Evolutionary conservation across 1,140 invertebrate species (phyloP).

Genomic region (Zophobas morio): DNA sequence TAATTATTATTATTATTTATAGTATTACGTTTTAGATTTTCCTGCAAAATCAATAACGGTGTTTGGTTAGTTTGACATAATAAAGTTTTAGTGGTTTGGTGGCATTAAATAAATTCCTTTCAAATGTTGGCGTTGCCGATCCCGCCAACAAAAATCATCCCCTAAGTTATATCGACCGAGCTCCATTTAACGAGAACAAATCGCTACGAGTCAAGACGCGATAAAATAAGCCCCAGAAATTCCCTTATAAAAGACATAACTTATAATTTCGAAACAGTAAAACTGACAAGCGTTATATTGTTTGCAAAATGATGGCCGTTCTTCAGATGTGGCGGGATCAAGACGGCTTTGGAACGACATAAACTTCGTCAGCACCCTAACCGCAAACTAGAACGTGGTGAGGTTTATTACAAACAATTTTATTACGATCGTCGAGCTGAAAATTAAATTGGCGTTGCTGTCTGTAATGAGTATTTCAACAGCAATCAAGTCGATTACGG

Average conservation of each 20-base stretch:
- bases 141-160: constrained; percentile 13
- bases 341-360: constrained; percentile 43
- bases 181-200: constrained; percentile 52
- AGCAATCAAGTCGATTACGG: too few relatives aligned
- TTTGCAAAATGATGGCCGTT: constrained; percentile 60
- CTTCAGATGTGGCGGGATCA: constrained; percentile 47
- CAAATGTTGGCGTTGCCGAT: constrained; percentile 12
- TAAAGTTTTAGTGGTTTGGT: constrained; percentile 6
- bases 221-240: constrained; percentile 61
- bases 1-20: too few relatives aligned
- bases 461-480: too few relatives aligned
- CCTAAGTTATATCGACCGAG: constrained; percentile 32
- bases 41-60: constrained; percentile 9
- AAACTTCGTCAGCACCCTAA: constrained; percentile 33
- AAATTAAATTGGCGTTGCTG: too few relatives aligned
- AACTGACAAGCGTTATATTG: constrained; percentile 63
- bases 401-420: constrained; percentile 36
- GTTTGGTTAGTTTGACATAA: background rate
- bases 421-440: background rate
- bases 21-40: too few relatives aligned
- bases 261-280: constrained; percentile 63
- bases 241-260: constrained; percentile 62
- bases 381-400: constrained; percentile 1
- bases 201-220: constrained; percentile 47
- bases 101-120: constrained; percentile 27